phyloP scores from a whole-genome alignment of 1,140 invertebrate genomes.

The Plodia interpunctella region DNA sequence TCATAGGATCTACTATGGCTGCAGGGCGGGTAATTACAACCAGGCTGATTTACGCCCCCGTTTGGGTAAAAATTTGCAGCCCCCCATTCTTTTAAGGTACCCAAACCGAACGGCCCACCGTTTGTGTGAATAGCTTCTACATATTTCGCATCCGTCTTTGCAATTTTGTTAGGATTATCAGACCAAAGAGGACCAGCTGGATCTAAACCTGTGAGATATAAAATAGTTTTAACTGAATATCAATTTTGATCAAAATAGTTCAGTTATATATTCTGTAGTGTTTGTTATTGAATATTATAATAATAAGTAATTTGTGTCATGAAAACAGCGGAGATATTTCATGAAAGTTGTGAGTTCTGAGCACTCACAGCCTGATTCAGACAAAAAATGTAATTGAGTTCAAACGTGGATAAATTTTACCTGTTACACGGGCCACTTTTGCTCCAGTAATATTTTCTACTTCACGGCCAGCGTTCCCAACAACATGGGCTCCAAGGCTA shows the following conservation, averaged over 20 bases:
- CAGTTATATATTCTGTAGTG: no score
- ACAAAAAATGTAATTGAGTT: no score
- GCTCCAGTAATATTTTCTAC: slow-evolving; percentile 9
- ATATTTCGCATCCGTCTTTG: slow-evolving; percentile 77
- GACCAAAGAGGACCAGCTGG: slow-evolving; percentile 82
- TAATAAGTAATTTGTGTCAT: no score
- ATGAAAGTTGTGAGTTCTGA: no score
- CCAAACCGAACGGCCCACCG: slow-evolving; percentile 77
- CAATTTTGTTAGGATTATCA: slow-evolving; percentile 68
- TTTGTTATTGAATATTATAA: no score
- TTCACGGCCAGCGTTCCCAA: slow-evolving; percentile 83
- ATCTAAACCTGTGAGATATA: slow-evolving; percentile 81
- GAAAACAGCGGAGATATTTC: no score
- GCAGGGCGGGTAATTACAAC: slow-evolving; percentile 74
- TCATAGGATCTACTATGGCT: slow-evolving; percentile 79
- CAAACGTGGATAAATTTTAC: no score
- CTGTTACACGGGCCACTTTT: slow-evolving; percentile 29
- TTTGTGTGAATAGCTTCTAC: slow-evolving; percentile 87
- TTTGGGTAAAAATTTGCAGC: slow-evolving; percentile 89
- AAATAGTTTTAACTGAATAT: neutral
- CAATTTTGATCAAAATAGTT: no score
- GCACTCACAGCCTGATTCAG: no score
- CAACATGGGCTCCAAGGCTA: slow-evolving; percentile 89
- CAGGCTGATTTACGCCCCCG: slow-evolving; percentile 78
- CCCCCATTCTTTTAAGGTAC: slow-evolving; percentile 60